These are phyloP conservation scores for Saxidomus purpurata DNA, from an alignment of 1,140 invertebrate species.

Conservation along the genomic window DNA sequence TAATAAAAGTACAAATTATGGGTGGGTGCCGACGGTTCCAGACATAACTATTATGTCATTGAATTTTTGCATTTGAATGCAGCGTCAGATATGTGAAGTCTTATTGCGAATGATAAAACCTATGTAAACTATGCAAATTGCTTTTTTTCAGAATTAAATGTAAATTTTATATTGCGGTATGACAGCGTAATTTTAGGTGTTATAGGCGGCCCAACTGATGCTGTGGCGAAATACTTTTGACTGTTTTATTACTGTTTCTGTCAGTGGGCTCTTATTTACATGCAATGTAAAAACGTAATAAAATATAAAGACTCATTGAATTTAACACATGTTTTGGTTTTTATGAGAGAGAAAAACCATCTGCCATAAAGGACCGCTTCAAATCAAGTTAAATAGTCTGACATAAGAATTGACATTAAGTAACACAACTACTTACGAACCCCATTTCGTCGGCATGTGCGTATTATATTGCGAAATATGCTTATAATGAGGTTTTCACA, in stretches of 20 bases:
- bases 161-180: neutral
- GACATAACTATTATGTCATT: too few species aligned
- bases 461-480: slow-evolving; percentile 14
- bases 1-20: too few species aligned
- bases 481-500: slow-evolving; percentile 28
- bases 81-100: too few species aligned
- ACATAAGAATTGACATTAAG: slow-evolving; percentile 5
- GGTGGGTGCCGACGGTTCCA: too few species aligned
- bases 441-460: neutral
- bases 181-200: neutral
- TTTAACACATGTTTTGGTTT: neutral
- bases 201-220: neutral
- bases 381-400: neutral
- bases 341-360: slow-evolving; percentile 6
- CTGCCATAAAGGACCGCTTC: neutral
- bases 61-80: too few species aligned
- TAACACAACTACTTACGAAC: slow-evolving; percentile 1
- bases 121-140: neutral
- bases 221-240: neutral
- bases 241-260: neutral
- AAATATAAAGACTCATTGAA: slow-evolving; percentile 26
- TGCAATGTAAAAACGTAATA: neutral
- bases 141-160: neutral
- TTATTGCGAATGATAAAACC: too few species aligned
- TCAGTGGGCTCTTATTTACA: neutral